A percentile compares a stretch with the other conserved stretches of the same genome.
phyloP scores from a whole-genome alignment of 1,140 invertebrate genomes.

The Drosophila mojavensis region DNA sequence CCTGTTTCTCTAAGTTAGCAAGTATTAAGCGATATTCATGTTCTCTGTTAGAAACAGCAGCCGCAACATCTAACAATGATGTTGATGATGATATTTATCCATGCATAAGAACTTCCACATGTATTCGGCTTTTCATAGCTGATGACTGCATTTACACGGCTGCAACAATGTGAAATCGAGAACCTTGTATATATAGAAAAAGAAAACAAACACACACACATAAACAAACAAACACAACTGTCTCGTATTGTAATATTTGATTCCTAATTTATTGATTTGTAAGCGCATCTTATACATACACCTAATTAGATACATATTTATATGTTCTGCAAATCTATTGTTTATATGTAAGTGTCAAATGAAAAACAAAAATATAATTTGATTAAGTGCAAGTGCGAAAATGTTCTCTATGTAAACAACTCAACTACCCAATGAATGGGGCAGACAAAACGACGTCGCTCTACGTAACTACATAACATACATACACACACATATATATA shows the following conservation, averaged over 20 bases:
- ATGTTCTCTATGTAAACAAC: conserved; percentile 46
- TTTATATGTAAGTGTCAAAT: conserved; percentile 76
- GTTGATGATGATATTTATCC: too few species aligned
- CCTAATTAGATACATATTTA: conserved; percentile 7
- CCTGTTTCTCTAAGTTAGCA: conserved; percentile 65
- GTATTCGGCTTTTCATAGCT: conserved; percentile 29
- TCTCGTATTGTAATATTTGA: conserved; percentile 74
- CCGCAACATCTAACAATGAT: conserved; percentile 16
- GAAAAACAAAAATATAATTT: conserved; percentile 62
- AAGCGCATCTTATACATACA: conserved; percentile 30
- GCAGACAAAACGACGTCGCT: conserved; percentile 21
- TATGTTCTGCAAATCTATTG: conserved; percentile 60
- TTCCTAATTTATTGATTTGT: conserved; percentile 71
- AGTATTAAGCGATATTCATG: conserved; percentile 75
- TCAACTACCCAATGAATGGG: conserved; percentile 30
- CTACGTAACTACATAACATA: not conserved
- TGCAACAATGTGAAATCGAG: conserved; percentile 22
- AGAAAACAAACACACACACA: conserved; percentile 7
- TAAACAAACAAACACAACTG: conserved; percentile 33
- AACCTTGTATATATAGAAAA: conserved; percentile 53
- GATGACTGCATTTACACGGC: conserved; percentile 41
- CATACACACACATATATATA: not conserved
- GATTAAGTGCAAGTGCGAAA: conserved; percentile 58
- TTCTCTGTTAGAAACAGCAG: conserved; percentile 20
- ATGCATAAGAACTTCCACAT: conserved; percentile 27